phyloP scores from a whole-genome alignment of 2,113 vertebrate species.

The Peromyscus californicus region DNA sequence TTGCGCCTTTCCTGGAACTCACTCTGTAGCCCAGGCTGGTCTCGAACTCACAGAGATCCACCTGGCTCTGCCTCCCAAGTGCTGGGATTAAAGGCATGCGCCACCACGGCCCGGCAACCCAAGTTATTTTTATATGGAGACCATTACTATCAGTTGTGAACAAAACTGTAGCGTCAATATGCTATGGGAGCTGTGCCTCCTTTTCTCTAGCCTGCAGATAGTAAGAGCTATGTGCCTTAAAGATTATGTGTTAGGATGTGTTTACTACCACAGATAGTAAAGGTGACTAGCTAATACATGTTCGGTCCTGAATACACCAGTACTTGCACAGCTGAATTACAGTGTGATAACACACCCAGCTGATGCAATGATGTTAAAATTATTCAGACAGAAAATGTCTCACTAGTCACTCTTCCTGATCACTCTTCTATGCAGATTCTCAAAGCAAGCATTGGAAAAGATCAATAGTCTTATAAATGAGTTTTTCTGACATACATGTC shows the following conservation, averaged over 20 bases:
- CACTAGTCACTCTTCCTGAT: not conserved
- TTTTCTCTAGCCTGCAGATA: not conserved
- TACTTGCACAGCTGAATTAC: not conserved
- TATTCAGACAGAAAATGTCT: not conserved
- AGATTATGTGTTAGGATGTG: not conserved
- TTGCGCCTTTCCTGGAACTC: no score
- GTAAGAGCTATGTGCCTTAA: not conserved
- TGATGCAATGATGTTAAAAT: not conserved
- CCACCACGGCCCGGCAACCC: no score
- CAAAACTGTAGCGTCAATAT: not conserved
- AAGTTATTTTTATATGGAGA: not conserved
- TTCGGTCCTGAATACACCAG: not conserved
- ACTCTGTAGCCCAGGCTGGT: no score
- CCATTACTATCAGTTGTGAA: not conserved
- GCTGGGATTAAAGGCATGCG: no score
- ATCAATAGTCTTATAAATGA: conserved; percentile 39
- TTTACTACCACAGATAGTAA: not conserved
- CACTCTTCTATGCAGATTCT: not conserved
- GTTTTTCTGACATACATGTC: conserved; percentile 22
- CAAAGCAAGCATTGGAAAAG: conserved; percentile 31
- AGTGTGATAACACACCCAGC: not conserved
- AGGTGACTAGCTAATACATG: not conserved
- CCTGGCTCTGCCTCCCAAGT: no score
- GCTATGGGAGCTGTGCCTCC: not conserved
- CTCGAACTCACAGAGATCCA: no score